Conservation (phyloP, 2,888 invertebrate species). For the Oscheius sp. region DNA sequence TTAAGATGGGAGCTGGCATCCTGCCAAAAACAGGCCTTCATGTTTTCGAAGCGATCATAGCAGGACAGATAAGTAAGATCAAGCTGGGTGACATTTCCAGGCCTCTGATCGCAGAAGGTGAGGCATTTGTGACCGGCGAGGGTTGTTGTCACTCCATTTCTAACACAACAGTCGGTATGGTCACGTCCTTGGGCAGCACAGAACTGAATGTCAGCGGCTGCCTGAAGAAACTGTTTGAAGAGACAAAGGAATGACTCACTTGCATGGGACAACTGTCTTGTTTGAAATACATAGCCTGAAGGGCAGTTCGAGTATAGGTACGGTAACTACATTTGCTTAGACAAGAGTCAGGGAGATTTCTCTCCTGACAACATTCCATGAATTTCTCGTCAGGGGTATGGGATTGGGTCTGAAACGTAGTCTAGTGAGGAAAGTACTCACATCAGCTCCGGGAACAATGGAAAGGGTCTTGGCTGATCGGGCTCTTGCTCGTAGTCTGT, state of each 20-base stretch:
- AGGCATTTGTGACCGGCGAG: slow-evolving; percentile 60
- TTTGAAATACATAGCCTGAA: slow-evolving; percentile 70
- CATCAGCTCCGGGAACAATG: not conserved
- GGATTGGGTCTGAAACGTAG: slow-evolving; percentile 11
- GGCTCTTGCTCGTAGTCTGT: slow-evolving; percentile 54
- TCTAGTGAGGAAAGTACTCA: too few species aligned
- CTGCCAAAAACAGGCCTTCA: slow-evolving; percentile 62
- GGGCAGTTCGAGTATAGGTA: slow-evolving; percentile 62
- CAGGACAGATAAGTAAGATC: slow-evolving; percentile 59
- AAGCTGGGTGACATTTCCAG: slow-evolving; percentile 61
- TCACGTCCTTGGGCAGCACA: slow-evolving; percentile 63
- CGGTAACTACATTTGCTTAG: slow-evolving; percentile 64
- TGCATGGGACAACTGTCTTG: slow-evolving; percentile 68
- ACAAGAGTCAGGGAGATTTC: slow-evolving; percentile 67
- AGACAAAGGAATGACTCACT: not conserved
- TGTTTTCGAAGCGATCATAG: slow-evolving; percentile 60
- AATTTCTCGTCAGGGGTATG: slow-evolving; percentile 67
- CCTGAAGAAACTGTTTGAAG: slow-evolving; percentile 22
- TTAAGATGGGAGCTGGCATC: slow-evolving; percentile 34
- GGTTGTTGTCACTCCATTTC: slow-evolving; percentile 59
- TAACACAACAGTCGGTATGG: slow-evolving; percentile 53
- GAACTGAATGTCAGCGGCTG: slow-evolving; percentile 68
- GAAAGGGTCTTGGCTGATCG: slow-evolving; percentile 34
- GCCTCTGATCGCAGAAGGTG: slow-evolving; percentile 62
- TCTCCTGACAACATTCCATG: slow-evolving; percentile 65